Evolutionary conservation across 2,888 invertebrate species (phyloP).

Genomic region (Halocaridina rubra): DNA sequence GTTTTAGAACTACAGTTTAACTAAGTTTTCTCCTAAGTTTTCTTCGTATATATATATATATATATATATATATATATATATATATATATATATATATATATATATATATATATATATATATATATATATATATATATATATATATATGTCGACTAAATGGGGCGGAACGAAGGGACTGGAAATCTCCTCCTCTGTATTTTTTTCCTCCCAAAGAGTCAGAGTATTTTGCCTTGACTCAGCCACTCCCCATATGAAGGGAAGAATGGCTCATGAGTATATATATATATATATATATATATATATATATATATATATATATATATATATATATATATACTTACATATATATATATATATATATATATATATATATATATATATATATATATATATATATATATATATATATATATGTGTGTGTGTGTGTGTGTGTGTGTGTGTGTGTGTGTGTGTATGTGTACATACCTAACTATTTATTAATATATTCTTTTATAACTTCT

Average conservation of each 20-base stretch:
- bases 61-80: neutral
- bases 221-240: too few species aligned
- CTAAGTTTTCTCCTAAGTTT: too few species aligned
- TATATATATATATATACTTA: neutral
- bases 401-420: neutral
- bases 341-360: neutral
- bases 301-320: constrained; percentile 14
- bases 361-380: neutral
- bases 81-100: constrained; percentile 3
- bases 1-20: too few species aligned
- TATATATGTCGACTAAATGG: too few species aligned
- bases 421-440: neutral
- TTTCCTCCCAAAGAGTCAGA: too few species aligned
- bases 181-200: too few species aligned
- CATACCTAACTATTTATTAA: neutral
- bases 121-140: neutral
- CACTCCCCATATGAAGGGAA: too few species aligned
- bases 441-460: neutral
- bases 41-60: neutral
- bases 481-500: too few species aligned
- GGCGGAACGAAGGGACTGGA: too few species aligned
- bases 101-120: neutral
- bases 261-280: neutral
- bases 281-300: constrained; percentile 3
- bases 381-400: neutral